Conservation (phyloP, 2,797 vertebrate genomes). For the Sebastes steindachneri region DNA sequence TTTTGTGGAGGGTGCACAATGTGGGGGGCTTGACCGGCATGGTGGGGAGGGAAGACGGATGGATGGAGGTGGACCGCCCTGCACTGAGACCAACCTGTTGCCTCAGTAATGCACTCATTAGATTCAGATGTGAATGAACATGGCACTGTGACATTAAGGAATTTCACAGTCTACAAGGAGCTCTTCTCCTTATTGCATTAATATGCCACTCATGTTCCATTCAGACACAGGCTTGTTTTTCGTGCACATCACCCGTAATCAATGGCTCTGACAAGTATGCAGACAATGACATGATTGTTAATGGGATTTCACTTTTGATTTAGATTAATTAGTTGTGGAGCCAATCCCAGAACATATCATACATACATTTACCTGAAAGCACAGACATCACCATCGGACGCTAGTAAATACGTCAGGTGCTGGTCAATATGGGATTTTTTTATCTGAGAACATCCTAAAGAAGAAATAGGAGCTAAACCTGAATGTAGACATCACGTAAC, state of each 20-base stretch:
- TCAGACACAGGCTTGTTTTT: slow-evolving; percentile 61
- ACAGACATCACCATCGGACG: background rate
- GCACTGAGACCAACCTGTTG: slow-evolving; percentile 74
- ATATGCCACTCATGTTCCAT: slow-evolving; percentile 79
- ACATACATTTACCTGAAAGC: slow-evolving; percentile 3
- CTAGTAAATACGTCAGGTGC: slow-evolving; percentile 16
- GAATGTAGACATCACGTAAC: slow-evolving; percentile 2
- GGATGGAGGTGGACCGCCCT: slow-evolving; percentile 50
- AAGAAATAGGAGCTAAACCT: slow-evolving; percentile 11
- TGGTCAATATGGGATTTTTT: slow-evolving; percentile 17
- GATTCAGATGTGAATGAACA: slow-evolving; percentile 67
- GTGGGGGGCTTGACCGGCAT: slow-evolving; percentile 19
- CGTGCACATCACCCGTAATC: slow-evolving; percentile 51
- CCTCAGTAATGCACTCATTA: slow-evolving; percentile 74
- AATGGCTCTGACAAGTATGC: slow-evolving; percentile 56
- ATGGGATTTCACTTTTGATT: slow-evolving; percentile 47
- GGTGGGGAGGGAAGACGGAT: slow-evolving; percentile 10
- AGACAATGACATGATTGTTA: slow-evolving; percentile 40
- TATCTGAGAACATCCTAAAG: background rate
- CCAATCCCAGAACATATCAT: background rate
- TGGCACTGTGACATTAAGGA: slow-evolving; percentile 74
- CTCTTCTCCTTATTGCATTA: slow-evolving; percentile 71
- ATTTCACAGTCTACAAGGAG: slow-evolving; percentile 69
- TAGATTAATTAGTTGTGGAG: slow-evolving; percentile 17
- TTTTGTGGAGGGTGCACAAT: slow-evolving; percentile 21